Base-by-base conservation (phyloP, 2,888 invertebrate species). In the Neocrepidodera transversa region DNA sequence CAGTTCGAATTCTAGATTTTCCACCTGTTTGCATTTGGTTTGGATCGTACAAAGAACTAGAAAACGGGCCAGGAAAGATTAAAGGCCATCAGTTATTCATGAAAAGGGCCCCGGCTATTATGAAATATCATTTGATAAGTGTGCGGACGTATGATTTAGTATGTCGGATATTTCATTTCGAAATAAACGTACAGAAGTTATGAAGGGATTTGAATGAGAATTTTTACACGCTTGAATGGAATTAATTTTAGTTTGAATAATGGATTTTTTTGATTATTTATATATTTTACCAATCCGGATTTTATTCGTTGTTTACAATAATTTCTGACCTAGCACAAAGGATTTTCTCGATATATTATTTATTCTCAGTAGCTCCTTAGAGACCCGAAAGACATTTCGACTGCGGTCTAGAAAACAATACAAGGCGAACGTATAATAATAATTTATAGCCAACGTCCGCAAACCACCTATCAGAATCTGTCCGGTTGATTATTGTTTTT, bases 401-500 rank as follows among this genome's bases (percentile, higher is more conserved):
- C 18, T 36, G n/a, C n/a, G 13, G 35, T 26, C 51, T 47, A 38
- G n/a, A n/a, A 58, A 58, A 58, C 58, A 58, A 58, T 58, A 48
- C 51, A 43, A 42, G n/a, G 14, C 32, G 23, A 10, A 20, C 28
- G 28, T 16, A 45, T 20, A 28, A 51, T n/a, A n/a, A n/a, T 58
- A 47, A 58, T 47, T 58, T 47, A 58, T 52, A 30, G 40, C 43
- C n/a, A n/a, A 17, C 53, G 42, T 48, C 54, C 28, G 14, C 55
- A 32, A 53, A 59, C 60, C 57, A 53, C 57, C 63, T 57, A 57
- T 57, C 60, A 60, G 51, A 63, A 63, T 63, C 50, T 60, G 63
- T 62, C 61, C 45, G 14, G 54, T 48, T 56, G 58, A 66, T 65
- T 68, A 67, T 64, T 64, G 65, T 67, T 66, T 68, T 64, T 65